Conservation (phyloP, 2,888 invertebrate species). For the Latheticus oryzae region DNA sequence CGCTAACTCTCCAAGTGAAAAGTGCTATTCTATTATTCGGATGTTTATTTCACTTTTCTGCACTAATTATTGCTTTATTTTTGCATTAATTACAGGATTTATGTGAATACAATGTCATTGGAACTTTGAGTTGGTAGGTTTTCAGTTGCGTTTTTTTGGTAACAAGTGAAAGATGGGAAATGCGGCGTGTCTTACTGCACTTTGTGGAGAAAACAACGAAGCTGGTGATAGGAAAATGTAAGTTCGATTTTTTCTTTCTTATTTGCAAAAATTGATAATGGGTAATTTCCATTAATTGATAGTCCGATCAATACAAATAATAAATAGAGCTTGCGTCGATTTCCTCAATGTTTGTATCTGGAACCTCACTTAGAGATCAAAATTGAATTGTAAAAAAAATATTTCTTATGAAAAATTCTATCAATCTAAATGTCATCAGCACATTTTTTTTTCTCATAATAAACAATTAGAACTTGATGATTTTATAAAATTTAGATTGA, state of each 20-base stretch:
- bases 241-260: too few species aligned
- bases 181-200: constrained; percentile 49
- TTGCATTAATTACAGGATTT: constrained; percentile 26
- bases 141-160: constrained; percentile 21
- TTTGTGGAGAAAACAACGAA: constrained; percentile 47
- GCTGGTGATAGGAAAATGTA: constrained; percentile 23
- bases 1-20: constrained; percentile 21
- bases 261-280: constrained; percentile 2
- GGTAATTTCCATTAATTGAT: too few species aligned
- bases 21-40: constrained; percentile 24
- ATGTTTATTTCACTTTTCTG: constrained; percentile 34
- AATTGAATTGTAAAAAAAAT: too few species aligned
- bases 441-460: too few species aligned
- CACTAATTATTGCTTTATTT: constrained; percentile 36
- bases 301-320: too few species aligned
- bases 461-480: too few species aligned
- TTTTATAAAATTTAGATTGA: too few species aligned
- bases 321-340: too few species aligned
- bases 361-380: too few species aligned
- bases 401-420: too few species aligned
- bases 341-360: too few species aligned
- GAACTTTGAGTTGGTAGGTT: constrained; percentile 7
- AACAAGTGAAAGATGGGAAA: constrained; percentile 48
- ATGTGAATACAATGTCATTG: constrained; percentile 25
- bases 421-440: too few species aligned